A percentile compares a stretch with the other conserved stretches of the same genome.
Evolutionary conservation across 1,140 invertebrate genomes (phyloP).

Genomic region (Drosophila neocordata): DNA sequence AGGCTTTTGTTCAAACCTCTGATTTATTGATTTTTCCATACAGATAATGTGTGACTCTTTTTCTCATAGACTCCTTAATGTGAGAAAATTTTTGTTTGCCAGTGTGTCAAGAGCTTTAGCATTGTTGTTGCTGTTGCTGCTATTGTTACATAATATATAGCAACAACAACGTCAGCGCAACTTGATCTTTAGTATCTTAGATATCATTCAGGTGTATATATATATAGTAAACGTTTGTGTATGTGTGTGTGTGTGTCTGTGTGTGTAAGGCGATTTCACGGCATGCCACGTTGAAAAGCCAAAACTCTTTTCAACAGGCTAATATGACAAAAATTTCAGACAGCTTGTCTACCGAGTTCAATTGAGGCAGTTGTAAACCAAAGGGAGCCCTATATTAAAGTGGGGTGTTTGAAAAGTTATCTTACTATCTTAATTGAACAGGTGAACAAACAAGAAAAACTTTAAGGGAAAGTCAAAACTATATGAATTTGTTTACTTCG

Average conservation of each 20-base stretch:
- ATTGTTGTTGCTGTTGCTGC: constrained; percentile 18
- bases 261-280: constrained; percentile 33
- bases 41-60: constrained; percentile 78
- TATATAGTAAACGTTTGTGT: constrained; percentile 10
- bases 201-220: constrained; percentile 28
- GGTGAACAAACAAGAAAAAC: not conserved
- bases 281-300: constrained; percentile 30
- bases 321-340: constrained; percentile 64
- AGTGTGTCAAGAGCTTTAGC: constrained; percentile 70
- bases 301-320: constrained; percentile 46
- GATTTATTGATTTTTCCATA: constrained; percentile 78
- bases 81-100: constrained; percentile 66
- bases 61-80: constrained; percentile 74
- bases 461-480: not conserved
- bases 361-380: constrained; percentile 3
- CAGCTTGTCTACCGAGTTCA: constrained; percentile 52
- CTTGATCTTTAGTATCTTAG: constrained; percentile 34
- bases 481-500: too few relatives aligned
- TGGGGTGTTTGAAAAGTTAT: constrained; percentile 3
- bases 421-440: too few relatives aligned
- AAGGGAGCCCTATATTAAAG: constrained; percentile 22
- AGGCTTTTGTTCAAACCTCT: constrained; percentile 55
- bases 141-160: constrained; percentile 60
- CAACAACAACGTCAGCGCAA: constrained; percentile 46
- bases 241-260: not conserved